Percentiles rank a stretch among this genome's conserved stretches.
Conservation (phyloP, 2,888 invertebrate species). For the Germaria angustata region DNA sequence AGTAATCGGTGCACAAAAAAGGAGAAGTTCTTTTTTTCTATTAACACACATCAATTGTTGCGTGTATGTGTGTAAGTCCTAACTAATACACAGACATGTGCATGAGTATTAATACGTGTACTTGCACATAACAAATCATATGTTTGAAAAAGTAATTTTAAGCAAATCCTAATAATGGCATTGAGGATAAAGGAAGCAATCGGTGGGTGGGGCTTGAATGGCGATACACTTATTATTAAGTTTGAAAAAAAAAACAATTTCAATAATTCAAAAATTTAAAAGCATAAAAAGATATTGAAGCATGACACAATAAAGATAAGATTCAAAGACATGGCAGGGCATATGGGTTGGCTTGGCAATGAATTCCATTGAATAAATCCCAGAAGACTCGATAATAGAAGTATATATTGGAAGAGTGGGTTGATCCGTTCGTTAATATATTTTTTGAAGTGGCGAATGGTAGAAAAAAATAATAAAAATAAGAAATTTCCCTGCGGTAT, state of each 20-base stretch:
- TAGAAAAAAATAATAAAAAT: too few relatives aligned
- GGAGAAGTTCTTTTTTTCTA: neutral
- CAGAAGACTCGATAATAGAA: slow-evolving; percentile 73
- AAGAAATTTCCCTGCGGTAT: too few relatives aligned
- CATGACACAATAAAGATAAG: slow-evolving; percentile 65
- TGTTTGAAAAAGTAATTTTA: slow-evolving; percentile 54
- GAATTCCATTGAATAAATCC: neutral
- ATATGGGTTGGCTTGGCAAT: neutral
- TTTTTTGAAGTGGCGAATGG: too few relatives aligned
- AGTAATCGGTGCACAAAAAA: slow-evolving; percentile 47
- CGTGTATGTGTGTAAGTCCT: too few relatives aligned
- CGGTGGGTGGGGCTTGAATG: neutral
- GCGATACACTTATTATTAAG: slow-evolving; percentile 34
- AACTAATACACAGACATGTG: neutral
- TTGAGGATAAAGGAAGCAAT: neutral
- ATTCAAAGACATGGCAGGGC: neutral
- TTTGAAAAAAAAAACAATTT: slow-evolving; percentile 55
- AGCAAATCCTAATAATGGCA: slow-evolving; percentile 42
- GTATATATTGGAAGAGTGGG: slow-evolving; percentile 69
- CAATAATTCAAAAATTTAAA: slow-evolving; percentile 68
- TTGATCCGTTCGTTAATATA: neutral
- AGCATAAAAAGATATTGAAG: slow-evolving; percentile 62
- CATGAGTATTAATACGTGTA: too few relatives aligned
- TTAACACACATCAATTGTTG: neutral
- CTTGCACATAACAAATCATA: slow-evolving; percentile 27